A percentile compares a stretch with the other conserved stretches of the same genome.
These are phyloP conservation scores for Eupeodes corollae DNA, from an alignment of 1,140 invertebrate species.

Conservation along the genomic window DNA sequence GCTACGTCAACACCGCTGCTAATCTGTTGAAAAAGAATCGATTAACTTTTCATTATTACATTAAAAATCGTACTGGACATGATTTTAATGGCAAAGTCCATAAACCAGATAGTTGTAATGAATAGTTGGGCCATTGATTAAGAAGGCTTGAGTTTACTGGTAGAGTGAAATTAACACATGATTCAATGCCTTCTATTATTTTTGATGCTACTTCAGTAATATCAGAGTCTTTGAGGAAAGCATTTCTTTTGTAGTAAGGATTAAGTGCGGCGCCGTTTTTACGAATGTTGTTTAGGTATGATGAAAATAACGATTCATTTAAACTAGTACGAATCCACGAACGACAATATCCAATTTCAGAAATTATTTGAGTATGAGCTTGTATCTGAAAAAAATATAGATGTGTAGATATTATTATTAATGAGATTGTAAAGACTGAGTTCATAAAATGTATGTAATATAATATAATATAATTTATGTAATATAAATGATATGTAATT, in stretches of 20 bases:
- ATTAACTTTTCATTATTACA: constrained; percentile 12
- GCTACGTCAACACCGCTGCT: constrained; percentile 55
- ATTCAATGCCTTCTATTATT: constrained; percentile 65
- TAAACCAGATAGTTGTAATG: constrained; percentile 70
- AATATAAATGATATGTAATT: too few relatives aligned
- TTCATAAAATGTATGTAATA: too few relatives aligned
- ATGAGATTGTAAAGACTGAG: too few relatives aligned
- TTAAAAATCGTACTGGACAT: constrained; percentile 43
- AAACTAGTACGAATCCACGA: constrained; percentile 81
- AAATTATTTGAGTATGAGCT: constrained; percentile 62
- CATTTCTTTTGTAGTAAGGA: constrained; percentile 65
- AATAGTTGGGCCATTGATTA: constrained; percentile 79
- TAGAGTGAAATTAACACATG: constrained; percentile 63
- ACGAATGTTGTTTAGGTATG: constrained; percentile 68
- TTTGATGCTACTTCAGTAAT: constrained; percentile 65
- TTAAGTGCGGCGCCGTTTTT: constrained; percentile 58
- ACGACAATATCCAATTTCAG: constrained; percentile 80
- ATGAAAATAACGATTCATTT: constrained; percentile 77
- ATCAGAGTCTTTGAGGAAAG: constrained; percentile 68
- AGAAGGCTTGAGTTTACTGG: constrained; percentile 78
- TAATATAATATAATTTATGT: too few relatives aligned
- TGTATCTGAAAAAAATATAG: constrained; percentile 39
- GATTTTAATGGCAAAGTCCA: constrained; percentile 66
- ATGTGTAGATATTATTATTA: too few relatives aligned
- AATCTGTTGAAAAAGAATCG: constrained; percentile 22